Conservation (phyloP, 2,113 vertebrate species). For the Takifugu flavidus region DNA sequence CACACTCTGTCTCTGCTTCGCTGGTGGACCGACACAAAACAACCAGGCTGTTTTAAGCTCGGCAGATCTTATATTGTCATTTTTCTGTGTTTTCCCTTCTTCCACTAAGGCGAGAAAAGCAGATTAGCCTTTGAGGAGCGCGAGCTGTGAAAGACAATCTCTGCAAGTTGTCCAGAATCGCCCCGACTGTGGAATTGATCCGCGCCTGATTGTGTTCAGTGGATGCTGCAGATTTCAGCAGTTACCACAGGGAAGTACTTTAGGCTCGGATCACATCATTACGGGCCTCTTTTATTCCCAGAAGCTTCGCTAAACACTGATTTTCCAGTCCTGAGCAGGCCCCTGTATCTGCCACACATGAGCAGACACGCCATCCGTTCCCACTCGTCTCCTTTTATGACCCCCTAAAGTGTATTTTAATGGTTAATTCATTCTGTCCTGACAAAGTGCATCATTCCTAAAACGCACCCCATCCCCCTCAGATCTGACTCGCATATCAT, state of each 20-base stretch:
- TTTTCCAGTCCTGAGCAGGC: constrained; percentile 21
- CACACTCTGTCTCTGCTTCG: neutral
- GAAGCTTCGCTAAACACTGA: neutral
- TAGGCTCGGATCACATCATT: constrained; percentile 11
- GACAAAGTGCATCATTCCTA: constrained; percentile 14
- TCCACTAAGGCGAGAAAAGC: neutral
- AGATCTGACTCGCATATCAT: constrained; percentile 12
- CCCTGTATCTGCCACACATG: constrained; percentile 15
- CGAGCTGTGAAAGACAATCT: constrained; percentile 18
- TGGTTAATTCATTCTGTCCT: constrained; percentile 9
- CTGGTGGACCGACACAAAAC: too few species aligned
- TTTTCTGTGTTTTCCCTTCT: neutral
- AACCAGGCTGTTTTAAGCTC: too few species aligned
- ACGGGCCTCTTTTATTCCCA: constrained; percentile 5
- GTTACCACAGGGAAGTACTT: constrained; percentile 31
- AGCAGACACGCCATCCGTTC: constrained; percentile 10
- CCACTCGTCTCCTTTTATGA: neutral
- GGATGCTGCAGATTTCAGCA: constrained; percentile 43
- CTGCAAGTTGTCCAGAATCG: constrained; percentile 35
- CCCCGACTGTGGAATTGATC: constrained; percentile 40
- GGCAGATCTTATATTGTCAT: neutral
- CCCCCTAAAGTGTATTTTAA: constrained; percentile 4
- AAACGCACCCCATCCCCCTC: constrained; percentile 27
- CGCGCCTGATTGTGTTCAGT: constrained; percentile 19
- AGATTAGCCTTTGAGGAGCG: constrained; percentile 3